Percentiles rank a stretch among this genome's conserved stretches.
Conservation (phyloP, 2,113 vertebrate genomes). For the Polyodon spathula region DNA sequence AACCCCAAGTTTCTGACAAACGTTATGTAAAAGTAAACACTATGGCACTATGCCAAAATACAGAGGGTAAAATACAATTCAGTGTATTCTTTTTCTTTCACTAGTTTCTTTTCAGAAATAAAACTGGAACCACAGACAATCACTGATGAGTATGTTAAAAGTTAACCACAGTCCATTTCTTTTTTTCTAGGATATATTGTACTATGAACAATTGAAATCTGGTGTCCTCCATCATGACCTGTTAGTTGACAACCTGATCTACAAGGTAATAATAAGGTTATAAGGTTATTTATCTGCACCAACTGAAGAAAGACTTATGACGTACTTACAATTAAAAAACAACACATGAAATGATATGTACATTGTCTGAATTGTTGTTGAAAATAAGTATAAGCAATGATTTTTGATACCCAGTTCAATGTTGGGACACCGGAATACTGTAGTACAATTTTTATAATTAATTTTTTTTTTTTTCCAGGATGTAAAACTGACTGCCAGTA, state of each 20-base stretch:
- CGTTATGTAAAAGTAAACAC: not conserved
- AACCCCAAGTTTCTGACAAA: not conserved
- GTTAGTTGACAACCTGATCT: conserved; percentile 92
- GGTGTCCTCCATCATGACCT: conserved; percentile 90
- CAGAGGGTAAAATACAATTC: not conserved
- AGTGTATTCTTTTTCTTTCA: not conserved
- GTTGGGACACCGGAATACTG: too few species aligned
- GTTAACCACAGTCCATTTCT: too few species aligned
- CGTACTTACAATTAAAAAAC: too few species aligned
- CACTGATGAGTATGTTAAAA: too few species aligned
- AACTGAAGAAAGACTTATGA: too few species aligned
- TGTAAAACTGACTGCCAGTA: conserved; percentile 94
- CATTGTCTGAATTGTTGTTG: not conserved
- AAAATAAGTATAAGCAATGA: not conserved
- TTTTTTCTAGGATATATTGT: conserved; percentile 74
- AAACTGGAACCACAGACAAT: too few species aligned
- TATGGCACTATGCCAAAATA: not conserved
- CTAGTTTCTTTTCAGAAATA: too few species aligned
- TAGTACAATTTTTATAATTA: not conserved
- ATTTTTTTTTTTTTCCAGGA: conserved; percentile 54
- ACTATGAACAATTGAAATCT: conserved; percentile 90
- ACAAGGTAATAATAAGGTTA: conserved; percentile 80
- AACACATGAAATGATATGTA: too few species aligned
- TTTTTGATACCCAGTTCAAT: not conserved
- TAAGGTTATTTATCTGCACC: conserved; percentile 8